Conservation (phyloP, 1,140 invertebrate species). For the Sinella curviseta region DNA sequence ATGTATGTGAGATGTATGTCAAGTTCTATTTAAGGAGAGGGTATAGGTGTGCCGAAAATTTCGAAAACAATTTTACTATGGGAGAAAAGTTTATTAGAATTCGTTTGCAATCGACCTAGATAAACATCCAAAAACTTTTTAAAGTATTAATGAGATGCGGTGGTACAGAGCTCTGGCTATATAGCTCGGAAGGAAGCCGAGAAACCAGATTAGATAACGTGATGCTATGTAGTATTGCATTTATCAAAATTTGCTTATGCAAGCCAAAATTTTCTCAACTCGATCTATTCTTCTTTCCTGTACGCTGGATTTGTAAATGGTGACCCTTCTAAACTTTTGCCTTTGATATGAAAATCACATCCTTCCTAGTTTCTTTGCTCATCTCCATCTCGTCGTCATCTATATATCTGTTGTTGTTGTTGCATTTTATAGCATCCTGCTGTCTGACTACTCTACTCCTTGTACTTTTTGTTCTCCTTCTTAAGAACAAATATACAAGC, state of each 20-base stretch:
- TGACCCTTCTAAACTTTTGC: background rate
- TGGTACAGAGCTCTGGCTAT: background rate
- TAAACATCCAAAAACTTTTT: background rate
- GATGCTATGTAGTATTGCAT: background rate
- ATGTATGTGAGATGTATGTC: background rate
- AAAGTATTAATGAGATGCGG: background rate
- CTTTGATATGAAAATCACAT: background rate
- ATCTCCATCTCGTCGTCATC: background rate
- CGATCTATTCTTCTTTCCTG: background rate
- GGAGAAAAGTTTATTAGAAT: no score
- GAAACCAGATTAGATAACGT: background rate
- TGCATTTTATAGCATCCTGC: no score
- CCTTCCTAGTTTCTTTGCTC: background rate
- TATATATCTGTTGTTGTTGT: no score
- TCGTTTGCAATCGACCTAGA: no score
- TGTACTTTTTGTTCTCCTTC: background rate
- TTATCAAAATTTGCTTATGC: background rate
- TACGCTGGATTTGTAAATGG: background rate
- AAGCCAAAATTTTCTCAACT: no score
- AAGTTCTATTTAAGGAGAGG: background rate
- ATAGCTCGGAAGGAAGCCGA: background rate
- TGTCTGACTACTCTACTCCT: no score
- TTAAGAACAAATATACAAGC: background rate
- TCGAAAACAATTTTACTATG: background rate
- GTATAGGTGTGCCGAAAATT: background rate